Base-by-base conservation (phyloP, 1,140 invertebrate genomes). In the Eubasilissa regina region DNA sequence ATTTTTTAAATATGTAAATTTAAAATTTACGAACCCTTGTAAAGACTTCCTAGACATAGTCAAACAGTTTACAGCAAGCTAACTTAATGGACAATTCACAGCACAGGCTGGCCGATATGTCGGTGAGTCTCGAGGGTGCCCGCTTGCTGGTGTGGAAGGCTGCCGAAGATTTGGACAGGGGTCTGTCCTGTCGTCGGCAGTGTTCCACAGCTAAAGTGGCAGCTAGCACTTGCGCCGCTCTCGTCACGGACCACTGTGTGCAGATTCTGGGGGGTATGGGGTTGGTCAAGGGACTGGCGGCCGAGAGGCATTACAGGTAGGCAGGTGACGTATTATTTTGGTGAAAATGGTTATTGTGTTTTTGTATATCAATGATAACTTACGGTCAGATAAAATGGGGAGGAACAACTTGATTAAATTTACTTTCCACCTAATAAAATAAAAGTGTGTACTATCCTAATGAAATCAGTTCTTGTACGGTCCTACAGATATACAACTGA, bases 141-240 rank as follows among this genome's bases (percentile, higher is more conserved):
- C 90, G 96, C 21, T 87, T 98, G 44, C 88, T 97, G 1, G 96
- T 94, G 0, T 97, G 94, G 92, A 91, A 94, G 80, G 96, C 96
- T 10, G 96, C 96, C 15, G 81, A 82, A 1, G 81, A 86, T 60
- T 56, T 75, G 15, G 78, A 83, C 73, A n/a, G 43, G 0, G 72
- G 72, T 0, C 53, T 21, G 1, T 83, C 88, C 1, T 84, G 84
- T 51, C 88, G 90, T 0, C 91, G 90, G 84, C 94, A 96, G 91
- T 95, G 96, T 64, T 95, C 96, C 8, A 97, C 97, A 95, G 96
- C 96, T 6, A 98, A 98, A 89, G 89, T 97, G 82, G 92, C 93
- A 48, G 95, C 96, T 21, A 96, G 95, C 12, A 93, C 96, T 87
- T 92, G 94, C 78, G 95, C 96, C 11, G 95, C 95, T 51, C 96